A percentile compares a stretch with the other conserved stretches of the same genome.
These are phyloP conservation scores for Mimumesa dahlbomi DNA, from an alignment of 2,888 invertebrate genomes.

Conservation along the genomic window DNA sequence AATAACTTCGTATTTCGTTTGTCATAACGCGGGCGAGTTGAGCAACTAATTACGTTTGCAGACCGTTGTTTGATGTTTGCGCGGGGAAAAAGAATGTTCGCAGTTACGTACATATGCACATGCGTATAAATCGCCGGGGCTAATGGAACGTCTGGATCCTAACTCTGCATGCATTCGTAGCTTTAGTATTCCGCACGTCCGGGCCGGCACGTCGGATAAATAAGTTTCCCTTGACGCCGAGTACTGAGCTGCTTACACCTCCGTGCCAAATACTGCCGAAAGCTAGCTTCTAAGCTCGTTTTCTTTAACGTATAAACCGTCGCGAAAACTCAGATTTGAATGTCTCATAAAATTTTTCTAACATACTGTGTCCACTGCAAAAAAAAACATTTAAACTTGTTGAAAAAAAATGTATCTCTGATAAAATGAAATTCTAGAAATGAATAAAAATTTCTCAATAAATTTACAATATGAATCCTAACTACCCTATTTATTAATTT, in stretches of 20 bases:
- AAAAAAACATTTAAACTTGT: no score
- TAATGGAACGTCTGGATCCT: constrained; percentile 28
- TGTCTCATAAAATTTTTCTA: no score
- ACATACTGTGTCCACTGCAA: no score
- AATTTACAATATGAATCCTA: no score
- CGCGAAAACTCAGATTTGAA: not conserved
- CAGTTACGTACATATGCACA: not conserved
- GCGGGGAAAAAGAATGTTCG: not conserved
- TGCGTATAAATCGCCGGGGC: constrained; percentile 7
- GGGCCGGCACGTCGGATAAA: constrained; percentile 1
- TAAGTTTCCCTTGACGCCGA: not conserved
- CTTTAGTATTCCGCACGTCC: constrained; percentile 8
- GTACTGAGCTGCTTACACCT: not conserved
- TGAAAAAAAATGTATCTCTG: no score
- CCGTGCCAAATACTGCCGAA: not conserved
- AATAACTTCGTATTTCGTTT: no score
- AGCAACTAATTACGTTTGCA: not conserved
- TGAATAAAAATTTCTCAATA: no score
- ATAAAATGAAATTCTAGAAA: no score
- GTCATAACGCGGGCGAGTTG: no score
- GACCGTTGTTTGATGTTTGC: not conserved
- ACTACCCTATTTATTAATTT: no score
- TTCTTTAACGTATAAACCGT: not conserved
- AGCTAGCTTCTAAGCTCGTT: not conserved
- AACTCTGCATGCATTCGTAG: constrained; percentile 9